These are phyloP conservation scores for Reinhardtius hippoglossoides DNA, from an alignment of 2,113 vertebrate genomes.

Conservation along the genomic window DNA sequence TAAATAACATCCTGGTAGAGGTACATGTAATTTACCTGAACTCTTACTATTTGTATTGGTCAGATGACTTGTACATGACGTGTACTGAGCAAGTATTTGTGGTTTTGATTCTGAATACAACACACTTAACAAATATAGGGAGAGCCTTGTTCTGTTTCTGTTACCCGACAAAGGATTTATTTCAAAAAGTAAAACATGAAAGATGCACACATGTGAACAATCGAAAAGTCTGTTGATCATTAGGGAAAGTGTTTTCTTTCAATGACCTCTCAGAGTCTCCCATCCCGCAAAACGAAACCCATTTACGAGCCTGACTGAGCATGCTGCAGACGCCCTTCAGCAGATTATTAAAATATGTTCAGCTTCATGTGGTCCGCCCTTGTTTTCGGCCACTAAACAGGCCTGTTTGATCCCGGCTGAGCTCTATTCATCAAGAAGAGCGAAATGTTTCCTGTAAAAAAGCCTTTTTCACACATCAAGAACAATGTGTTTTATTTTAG, in stretches of 20 bases:
- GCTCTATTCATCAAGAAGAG: not conserved
- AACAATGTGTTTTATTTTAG: not conserved
- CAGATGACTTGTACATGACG: not conserved
- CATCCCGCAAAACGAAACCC: slow-evolving; percentile 34
- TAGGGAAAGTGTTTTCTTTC: slow-evolving; percentile 1
- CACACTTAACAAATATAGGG: not conserved
- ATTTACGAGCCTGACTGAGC: slow-evolving; percentile 49
- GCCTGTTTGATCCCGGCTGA: not conserved
- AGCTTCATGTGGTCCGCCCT: slow-evolving; percentile 1
- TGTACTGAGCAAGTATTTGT: not conserved
- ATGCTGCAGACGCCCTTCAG: slow-evolving; percentile 36
- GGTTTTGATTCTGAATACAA: too few species aligned
- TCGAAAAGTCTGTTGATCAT: not conserved
- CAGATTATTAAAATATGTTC: slow-evolving; percentile 42
- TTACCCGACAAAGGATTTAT: not conserved
- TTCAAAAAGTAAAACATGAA: too few species aligned
- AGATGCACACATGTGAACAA: not conserved
- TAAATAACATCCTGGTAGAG: not conserved
- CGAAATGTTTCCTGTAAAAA: not conserved
- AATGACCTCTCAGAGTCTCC: not conserved
- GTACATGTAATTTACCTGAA: not conserved
- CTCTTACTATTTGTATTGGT: not conserved
- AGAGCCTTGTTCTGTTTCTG: not conserved
- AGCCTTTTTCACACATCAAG: not conserved
- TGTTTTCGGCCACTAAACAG: slow-evolving; percentile 8